A percentile compares a stretch with the other conserved stretches of the same genome.
These are phyloP conservation scores for Tachina fera DNA, from an alignment of 2,888 invertebrate genomes.

Conservation along the genomic window DNA sequence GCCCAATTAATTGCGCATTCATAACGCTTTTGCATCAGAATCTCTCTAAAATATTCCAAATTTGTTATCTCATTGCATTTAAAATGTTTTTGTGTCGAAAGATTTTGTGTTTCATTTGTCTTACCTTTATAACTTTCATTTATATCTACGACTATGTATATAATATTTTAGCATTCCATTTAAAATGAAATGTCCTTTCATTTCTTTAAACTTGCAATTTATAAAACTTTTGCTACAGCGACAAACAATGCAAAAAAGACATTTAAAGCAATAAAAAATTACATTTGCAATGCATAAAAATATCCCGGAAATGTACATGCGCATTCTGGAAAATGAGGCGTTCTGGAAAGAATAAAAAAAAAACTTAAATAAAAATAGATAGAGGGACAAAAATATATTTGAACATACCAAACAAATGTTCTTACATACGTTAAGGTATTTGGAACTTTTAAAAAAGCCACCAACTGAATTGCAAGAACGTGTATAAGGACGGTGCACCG, in stretches of 20 bases:
- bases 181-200: slow-evolving; percentile 39
- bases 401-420: slow-evolving; percentile 31
- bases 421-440: slow-evolving; percentile 12
- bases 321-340: slow-evolving; percentile 52
- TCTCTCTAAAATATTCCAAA: background rate
- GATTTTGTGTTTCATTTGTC: background rate
- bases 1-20: too few species aligned
- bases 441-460: slow-evolving; percentile 28
- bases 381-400: slow-evolving; percentile 36
- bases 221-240: slow-evolving; percentile 36
- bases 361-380: slow-evolving; percentile 27
- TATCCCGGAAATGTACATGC: slow-evolving; percentile 69
- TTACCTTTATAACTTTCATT: slow-evolving; percentile 43
- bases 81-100: background rate
- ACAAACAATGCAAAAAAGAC: slow-evolving; percentile 35
- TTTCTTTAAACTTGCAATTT: slow-evolving; percentile 53
- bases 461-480: slow-evolving; percentile 24
- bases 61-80: background rate
- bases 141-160: slow-evolving; percentile 5
- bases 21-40: too few species aligned
- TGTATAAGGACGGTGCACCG: slow-evolving; percentile 17
- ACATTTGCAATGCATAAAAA: slow-evolving; percentile 47
- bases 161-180: slow-evolving; percentile 27
- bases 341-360: slow-evolving; percentile 11
- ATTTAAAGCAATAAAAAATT: slow-evolving; percentile 44